phyloP scores from a whole-genome alignment of 2,888 invertebrate species.

The Hipparchia sbordonii region DNA sequence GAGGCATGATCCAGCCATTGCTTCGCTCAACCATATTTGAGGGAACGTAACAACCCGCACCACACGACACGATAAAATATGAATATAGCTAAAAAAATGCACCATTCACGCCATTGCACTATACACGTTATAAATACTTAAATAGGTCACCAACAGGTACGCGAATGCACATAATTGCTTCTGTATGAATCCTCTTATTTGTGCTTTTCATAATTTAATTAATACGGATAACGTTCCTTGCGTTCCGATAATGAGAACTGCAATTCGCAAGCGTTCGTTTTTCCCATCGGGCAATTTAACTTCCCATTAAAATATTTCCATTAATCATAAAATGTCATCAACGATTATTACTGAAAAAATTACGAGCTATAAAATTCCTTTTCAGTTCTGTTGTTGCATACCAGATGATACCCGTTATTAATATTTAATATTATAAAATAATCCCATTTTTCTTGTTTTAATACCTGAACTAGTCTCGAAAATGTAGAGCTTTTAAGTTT shows the following conservation, averaged over 20 bases:
- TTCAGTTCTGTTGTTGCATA: background rate
- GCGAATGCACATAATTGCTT: conserved; percentile 1
- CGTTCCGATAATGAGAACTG: conserved; percentile 13
- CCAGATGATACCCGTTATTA: background rate
- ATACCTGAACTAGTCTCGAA: no score
- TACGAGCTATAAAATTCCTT: background rate
- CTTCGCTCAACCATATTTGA: no score
- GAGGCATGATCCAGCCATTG: no score
- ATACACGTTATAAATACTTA: background rate
- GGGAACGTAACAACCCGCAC: no score
- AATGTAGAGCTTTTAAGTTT: no score
- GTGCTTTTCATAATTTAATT: conserved; percentile 1
- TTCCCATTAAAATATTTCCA: conserved; percentile 18
- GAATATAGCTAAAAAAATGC: no score
- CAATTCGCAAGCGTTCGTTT: conserved; percentile 6
- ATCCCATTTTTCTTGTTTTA: no score
- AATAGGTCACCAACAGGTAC: background rate
- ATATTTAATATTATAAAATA: no score
- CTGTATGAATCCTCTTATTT: background rate
- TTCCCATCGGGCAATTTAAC: conserved; percentile 8
- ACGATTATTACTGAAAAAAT: background rate
- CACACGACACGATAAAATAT: no score
- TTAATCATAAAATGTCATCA: conserved; percentile 13
- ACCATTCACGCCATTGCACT: no score
- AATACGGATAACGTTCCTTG: conserved; percentile 9